Evolutionary conservation across 1,140 invertebrate species (phyloP).

Genomic region (Polypedilum pembai): DNA sequence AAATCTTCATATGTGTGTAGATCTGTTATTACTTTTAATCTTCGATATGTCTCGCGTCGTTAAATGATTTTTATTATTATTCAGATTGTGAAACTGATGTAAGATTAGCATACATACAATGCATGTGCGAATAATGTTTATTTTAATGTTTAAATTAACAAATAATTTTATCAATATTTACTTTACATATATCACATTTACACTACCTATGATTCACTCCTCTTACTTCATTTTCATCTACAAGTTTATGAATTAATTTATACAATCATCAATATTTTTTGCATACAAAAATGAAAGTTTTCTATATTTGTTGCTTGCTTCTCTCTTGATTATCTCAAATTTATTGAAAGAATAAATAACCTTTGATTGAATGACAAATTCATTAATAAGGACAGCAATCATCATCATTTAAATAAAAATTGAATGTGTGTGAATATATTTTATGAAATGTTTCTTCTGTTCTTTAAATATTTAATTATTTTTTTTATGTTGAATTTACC

Average conservation of each 20-base stretch:
- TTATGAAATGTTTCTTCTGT: background rate
- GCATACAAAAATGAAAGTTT: background rate
- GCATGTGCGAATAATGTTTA: background rate
- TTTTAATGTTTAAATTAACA: slow-evolving; percentile 8
- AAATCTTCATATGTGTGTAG: too few species aligned
- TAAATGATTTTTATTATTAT: background rate
- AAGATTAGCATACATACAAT: background rate
- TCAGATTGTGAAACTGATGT: slow-evolving; percentile 3
- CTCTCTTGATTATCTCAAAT: slow-evolving; percentile 2
- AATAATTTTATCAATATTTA: background rate
- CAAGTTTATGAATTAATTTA: background rate
- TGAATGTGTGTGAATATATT: background rate
- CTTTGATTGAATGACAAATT: background rate
- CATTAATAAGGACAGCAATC: background rate
- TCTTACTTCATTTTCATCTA: background rate
- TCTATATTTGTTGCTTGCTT: background rate
- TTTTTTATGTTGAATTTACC: background rate
- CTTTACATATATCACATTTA: slow-evolving; percentile 13
- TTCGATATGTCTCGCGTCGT: slow-evolving; percentile 15
- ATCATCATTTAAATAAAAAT: background rate
- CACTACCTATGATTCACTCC: slow-evolving; percentile 7
- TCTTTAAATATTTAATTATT: background rate
- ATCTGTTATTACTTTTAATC: background rate
- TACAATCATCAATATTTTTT: slow-evolving; percentile 12
- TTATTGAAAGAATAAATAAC: background rate